Percentiles rank a stretch among this genome's conserved stretches.
Evolutionary conservation across 2,113 vertebrate genomes (phyloP).

Genomic region (Lates calcarifer): DNA sequence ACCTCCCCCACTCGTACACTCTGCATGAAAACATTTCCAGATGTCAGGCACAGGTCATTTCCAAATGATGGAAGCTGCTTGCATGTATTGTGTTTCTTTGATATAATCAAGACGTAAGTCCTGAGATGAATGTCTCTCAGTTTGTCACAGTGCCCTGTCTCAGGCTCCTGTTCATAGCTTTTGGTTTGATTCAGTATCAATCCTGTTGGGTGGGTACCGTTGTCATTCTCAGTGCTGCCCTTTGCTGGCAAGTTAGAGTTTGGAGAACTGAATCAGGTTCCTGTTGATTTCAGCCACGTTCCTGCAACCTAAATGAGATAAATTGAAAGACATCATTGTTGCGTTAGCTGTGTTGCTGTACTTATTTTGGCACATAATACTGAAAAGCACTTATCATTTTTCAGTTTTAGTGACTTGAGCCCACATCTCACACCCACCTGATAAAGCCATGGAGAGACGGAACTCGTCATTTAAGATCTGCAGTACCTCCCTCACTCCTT

Average conservation of each 20-base stretch:
- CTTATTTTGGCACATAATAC: too few relatives aligned
- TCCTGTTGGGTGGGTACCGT: constrained; percentile 3
- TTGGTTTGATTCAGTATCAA: neutral
- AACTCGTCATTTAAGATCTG: constrained; percentile 93
- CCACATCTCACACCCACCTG: constrained; percentile 83
- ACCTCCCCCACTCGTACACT: constrained; percentile 11
- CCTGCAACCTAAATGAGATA: constrained; percentile 83
- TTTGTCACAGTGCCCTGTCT: constrained; percentile 4
- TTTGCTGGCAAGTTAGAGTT: constrained; percentile 74
- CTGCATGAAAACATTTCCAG: constrained; percentile 5
- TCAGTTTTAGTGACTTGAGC: neutral
- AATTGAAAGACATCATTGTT: neutral
- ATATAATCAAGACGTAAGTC: neutral
- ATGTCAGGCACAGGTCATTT: neutral
- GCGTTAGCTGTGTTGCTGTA: neutral
- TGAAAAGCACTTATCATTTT: neutral
- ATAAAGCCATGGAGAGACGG: constrained; percentile 90
- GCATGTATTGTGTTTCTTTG: neutral
- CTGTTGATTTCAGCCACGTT: constrained; percentile 88
- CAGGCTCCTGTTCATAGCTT: neutral
- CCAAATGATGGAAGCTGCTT: neutral
- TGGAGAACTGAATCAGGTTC: constrained; percentile 87
- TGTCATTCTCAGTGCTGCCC: constrained; percentile 30
- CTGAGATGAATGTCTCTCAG: neutral
- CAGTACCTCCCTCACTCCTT: constrained; percentile 90